Evolutionary conservation across 2,888 invertebrate genomes (phyloP), one percentile per base, ranked within the genome.

Genomic region (Megalurothrips usitatus): DNA sequence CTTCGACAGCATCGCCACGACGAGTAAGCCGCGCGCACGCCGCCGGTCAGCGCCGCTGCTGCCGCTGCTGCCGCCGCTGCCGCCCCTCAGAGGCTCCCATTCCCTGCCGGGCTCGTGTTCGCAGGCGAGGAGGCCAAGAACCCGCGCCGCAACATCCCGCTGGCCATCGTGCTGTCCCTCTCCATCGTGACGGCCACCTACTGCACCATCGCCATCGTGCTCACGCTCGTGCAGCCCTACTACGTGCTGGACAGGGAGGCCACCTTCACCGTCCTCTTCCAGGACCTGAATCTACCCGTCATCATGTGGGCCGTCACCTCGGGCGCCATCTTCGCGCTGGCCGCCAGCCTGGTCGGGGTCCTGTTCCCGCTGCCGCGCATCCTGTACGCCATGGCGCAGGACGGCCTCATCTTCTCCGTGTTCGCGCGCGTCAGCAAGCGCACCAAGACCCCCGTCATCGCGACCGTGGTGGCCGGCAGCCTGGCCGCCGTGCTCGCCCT

Each of bases 261-360:
- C 19, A 94, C 95, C 0, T 87, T 96, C 80, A 94, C 96, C 0
- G 93, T 93, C 84, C 95, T 95, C 19, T 92, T 96, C 84, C 92
- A 92, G 0, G 90, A 90, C 19, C 90, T 94, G 63, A 92, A 94
- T 68, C 90, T 94, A 26, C 91, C 92, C 79, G 96, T 95, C 96
- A 94, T 95, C 0, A 94, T 94, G 87, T 96, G 94, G 86, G 91
- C 93, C 0, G 92, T 96, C 0, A 87, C 95, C 0, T 89, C 96
- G 0, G 96, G 96, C 2, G 96, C 96, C 0, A 91, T 96, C 4
- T 95, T 95, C 85, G 96, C 96, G n/a, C 95, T 97, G 95, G 95
- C 95, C 0, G 96, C 95, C 14, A 95, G 95, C 0, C 88, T 96
- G 3, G 90, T 96, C 81, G 96, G 96, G 0, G 94, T 95, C 0